phyloP scores from a whole-genome alignment of 2,113 vertebrate species.

The Holacanthus passer region DNA sequence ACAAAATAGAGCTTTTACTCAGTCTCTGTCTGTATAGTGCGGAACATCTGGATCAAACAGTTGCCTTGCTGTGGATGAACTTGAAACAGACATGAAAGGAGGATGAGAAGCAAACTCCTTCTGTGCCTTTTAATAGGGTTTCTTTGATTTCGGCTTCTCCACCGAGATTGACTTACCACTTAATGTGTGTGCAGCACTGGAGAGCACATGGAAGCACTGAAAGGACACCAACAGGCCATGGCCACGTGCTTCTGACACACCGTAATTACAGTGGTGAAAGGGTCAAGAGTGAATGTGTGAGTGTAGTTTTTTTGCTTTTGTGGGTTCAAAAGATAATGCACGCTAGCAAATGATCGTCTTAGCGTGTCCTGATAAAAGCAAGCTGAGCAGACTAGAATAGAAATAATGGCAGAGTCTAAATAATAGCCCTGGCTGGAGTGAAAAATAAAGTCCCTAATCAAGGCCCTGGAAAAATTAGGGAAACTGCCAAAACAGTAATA shows the following conservation, averaged over 20 bases:
- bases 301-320: background rate
- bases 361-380: background rate
- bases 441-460: background rate
- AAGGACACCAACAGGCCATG: conserved; percentile 1
- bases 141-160: conserved; percentile 39
- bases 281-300: background rate
- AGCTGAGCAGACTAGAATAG: background rate
- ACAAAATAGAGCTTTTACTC: conserved; percentile 10
- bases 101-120: conserved; percentile 1
- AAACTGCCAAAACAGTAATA: too few relatives aligned
- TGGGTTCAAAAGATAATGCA: background rate
- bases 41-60: conserved; percentile 34
- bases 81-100: conserved; percentile 31
- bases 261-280: background rate
- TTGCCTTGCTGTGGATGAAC: conserved; percentile 5
- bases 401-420: background rate
- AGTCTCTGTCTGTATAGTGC: background rate
- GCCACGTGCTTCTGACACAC: background rate
- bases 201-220: conserved; percentile 1
- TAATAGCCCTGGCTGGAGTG: background rate
- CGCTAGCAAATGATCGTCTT: background rate
- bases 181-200: background rate
- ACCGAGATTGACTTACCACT: conserved; percentile 19
- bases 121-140: conserved; percentile 25
- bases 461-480: too few relatives aligned